phyloP scores from a whole-genome alignment of 2,113 vertebrate genomes.

The Muscicapa adusta region DNA sequence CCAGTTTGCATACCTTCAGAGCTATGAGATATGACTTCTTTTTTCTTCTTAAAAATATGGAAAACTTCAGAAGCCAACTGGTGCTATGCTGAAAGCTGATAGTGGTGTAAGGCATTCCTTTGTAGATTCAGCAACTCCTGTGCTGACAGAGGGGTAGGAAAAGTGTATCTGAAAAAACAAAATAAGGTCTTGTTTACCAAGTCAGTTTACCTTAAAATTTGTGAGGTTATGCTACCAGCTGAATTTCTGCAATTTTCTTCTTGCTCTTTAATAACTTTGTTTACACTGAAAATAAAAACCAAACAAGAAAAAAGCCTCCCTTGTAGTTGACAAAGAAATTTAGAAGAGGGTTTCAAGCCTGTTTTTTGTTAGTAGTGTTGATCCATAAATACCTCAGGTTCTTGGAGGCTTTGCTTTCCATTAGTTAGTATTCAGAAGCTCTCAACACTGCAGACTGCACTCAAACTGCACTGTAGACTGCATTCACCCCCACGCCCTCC shows the following conservation, averaged over 20 bases:
- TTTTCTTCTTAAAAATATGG: background rate
- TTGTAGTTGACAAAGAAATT: background rate
- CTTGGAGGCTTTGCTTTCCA: background rate
- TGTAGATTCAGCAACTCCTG: background rate
- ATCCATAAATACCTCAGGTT: background rate
- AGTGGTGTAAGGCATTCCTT: background rate
- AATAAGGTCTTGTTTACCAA: background rate
- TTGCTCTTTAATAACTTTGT: background rate
- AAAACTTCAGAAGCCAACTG: background rate
- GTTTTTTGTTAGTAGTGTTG: background rate
- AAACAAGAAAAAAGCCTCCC: background rate
- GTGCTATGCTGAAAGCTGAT: background rate
- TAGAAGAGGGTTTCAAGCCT: background rate
- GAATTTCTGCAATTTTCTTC: background rate
- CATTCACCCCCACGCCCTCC: background rate
- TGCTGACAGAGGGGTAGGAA: background rate
- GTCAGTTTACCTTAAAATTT: background rate
- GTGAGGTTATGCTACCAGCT: background rate
- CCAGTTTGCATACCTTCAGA: background rate
- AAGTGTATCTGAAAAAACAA: background rate
- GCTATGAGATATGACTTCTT: background rate
- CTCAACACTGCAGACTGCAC: background rate
- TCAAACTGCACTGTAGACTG: background rate
- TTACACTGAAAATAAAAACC: background rate
- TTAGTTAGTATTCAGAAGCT: background rate